phyloP scores from a whole-genome alignment of 92 coral and sea anemone species.

The Montipora capitata region DNA sequence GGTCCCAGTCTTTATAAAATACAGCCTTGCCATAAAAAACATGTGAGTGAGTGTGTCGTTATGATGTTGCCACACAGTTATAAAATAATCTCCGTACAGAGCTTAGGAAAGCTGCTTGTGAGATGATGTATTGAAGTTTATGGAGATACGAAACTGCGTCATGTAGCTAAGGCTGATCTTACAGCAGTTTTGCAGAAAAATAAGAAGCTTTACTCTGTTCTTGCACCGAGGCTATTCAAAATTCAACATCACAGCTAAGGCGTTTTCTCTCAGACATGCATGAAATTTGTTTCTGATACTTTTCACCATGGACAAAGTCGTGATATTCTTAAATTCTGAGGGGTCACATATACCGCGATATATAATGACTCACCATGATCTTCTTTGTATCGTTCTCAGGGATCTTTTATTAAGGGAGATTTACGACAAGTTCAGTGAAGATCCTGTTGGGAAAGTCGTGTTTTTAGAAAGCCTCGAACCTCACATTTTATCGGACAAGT shows the following conservation, averaged over 20 bases:
- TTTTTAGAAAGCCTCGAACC: slow-evolving; percentile 95
- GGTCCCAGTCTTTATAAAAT: slow-evolving; percentile 88
- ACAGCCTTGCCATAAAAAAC: slow-evolving; percentile 89
- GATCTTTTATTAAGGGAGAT: slow-evolving; percentile 91
- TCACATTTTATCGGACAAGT: slow-evolving; percentile 93
- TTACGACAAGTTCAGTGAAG: slow-evolving; percentile 93
- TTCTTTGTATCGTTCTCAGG: slow-evolving; percentile 42
- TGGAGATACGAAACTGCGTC: no score
- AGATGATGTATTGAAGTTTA: no score
- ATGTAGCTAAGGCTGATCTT: no score
- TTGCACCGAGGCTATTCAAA: no score
- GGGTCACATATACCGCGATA: background rate
- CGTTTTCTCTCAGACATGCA: no score
- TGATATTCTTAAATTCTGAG: no score
- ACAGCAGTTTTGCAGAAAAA: no score
- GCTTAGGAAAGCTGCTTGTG: no score
- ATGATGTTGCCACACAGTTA: background rate
- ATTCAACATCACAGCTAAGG: no score
- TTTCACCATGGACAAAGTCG: no score
- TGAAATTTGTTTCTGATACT: no score
- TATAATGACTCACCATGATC: background rate
- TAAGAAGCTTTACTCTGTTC: no score
- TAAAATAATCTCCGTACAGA: background rate
- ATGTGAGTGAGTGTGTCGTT: slow-evolving; percentile 74
- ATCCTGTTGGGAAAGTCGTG: slow-evolving; percentile 82